phyloP scores from a whole-genome alignment of 2,888 invertebrate species.

The Cistogaster globosa region DNA sequence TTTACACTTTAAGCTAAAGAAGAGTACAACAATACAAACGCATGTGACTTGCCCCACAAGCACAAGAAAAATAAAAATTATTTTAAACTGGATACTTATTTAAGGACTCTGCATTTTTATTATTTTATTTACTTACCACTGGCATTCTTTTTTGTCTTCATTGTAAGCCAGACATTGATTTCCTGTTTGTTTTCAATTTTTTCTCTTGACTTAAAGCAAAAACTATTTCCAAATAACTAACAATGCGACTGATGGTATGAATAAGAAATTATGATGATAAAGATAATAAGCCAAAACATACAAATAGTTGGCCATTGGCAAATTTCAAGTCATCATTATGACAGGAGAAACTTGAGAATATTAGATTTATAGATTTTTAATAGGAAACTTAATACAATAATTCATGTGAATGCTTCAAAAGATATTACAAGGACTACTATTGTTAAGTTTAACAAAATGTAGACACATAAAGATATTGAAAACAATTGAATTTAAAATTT shows the following conservation, averaged over 20 bases:
- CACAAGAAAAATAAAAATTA: not conserved
- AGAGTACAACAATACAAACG: not conserved
- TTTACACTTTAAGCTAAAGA: no score
- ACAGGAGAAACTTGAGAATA: conserved; percentile 8
- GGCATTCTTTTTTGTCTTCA: conserved; percentile 5
- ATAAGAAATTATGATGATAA: conserved; percentile 30
- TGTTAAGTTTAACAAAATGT: no score
- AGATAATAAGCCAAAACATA: conserved; percentile 43
- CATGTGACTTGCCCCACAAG: not conserved
- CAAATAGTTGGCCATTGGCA: conserved; percentile 25
- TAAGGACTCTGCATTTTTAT: conserved; percentile 3
- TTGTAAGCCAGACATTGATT: conserved; percentile 58
- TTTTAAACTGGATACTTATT: conserved; percentile 36
- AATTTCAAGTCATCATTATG: conserved; percentile 16
- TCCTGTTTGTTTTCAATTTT: conserved; percentile 54
- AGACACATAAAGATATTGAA: no score
- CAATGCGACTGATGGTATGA: conserved; percentile 26
- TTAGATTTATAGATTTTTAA: not conserved
- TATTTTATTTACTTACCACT: not conserved
- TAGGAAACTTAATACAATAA: not conserved
- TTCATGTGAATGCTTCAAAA: no score
- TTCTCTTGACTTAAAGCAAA: not conserved
- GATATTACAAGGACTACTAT: no score
- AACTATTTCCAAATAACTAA: conserved; percentile 16
- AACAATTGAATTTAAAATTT: no score